These are phyloP conservation scores for Hypomecis punctinalis DNA, from an alignment of 2,888 invertebrate genomes.

Conservation along the genomic window DNA sequence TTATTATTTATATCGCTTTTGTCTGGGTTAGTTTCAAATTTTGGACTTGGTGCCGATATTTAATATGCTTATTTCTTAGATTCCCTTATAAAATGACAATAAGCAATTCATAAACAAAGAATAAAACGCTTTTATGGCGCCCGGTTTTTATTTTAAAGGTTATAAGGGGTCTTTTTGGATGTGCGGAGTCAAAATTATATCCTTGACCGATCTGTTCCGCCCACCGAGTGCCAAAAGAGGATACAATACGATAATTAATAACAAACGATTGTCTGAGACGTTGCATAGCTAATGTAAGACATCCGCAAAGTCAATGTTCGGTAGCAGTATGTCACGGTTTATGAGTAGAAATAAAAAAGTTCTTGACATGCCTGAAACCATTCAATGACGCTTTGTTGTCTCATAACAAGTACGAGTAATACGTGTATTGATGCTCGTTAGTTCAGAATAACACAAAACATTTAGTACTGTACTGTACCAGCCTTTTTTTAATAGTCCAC, in stretches of 20 bases:
- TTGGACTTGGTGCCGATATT: constrained; percentile 23
- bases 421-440: too few species aligned
- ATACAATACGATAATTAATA: constrained; percentile 70
- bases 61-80: constrained; percentile 33
- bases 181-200: constrained; percentile 52
- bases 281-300: constrained; percentile 57
- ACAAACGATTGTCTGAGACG: constrained; percentile 56
- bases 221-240: constrained; percentile 64
- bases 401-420: too few species aligned
- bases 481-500: too few species aligned
- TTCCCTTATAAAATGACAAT: constrained; percentile 38
- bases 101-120: constrained; percentile 34
- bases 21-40: constrained; percentile 28
- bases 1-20: constrained; percentile 19
- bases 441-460: too few species aligned
- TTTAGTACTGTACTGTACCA: too few species aligned
- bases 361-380: not conserved
- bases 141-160: constrained; percentile 51
- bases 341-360: not conserved
- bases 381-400: too few species aligned
- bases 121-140: constrained; percentile 41
- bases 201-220: constrained; percentile 69
- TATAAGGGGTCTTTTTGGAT: constrained; percentile 48
- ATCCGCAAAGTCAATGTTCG: constrained; percentile 45
- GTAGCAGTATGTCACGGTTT: constrained; percentile 31